Evolutionary conservation across 2,888 invertebrate genomes (phyloP), one percentile per base, ranked within the genome.

Genomic region (Cataglyphis livida): DNA sequence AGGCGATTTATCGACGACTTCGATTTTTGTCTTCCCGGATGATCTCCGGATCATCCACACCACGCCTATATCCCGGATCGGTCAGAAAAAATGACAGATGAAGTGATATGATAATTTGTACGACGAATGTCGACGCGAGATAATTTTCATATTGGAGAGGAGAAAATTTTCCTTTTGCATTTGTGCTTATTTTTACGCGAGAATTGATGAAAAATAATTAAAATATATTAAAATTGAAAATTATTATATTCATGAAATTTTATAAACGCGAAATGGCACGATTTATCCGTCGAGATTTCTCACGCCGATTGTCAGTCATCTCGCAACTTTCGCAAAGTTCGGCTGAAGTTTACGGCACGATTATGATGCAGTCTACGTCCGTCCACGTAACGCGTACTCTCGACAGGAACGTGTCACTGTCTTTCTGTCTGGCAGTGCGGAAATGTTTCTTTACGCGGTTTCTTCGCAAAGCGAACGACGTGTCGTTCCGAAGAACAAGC

Each of bases 61-160:
- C 89, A 88, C 89, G 88, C 87, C 85, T 87, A 89, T 87, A 88
- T 51, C 51, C 51, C 87, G 78, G 82, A 71, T 88, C 61, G 85
- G 88, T 85, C 85, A 83, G 82, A 88, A 88, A 82, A 28, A 41
- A 51, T 21, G 61, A 74, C 75, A 62, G 78, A 79, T 79, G 78
- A 3, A 79, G 76, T 79, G 78, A 79, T 79, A 79, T 79, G 78
- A 79, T 79, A 79, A 79, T 79, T 79, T 44, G 44, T 70, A 12
- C 61, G 54, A 68, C 57, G 32, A 32, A 44, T 44, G 25, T 38
- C 35, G 70, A 41, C 54, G 21, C 25, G 25, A 12, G 68, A 66
- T 65, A 38, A 76, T 65, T 74, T n/a, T 38, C n/a, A 10, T 38
- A 38, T 18, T 38, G 25, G 15, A 21, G 3, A 12, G 41, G n/a